phyloP scores from a whole-genome alignment of 1,140 invertebrate genomes.

The Wiebesia pumilae region DNA sequence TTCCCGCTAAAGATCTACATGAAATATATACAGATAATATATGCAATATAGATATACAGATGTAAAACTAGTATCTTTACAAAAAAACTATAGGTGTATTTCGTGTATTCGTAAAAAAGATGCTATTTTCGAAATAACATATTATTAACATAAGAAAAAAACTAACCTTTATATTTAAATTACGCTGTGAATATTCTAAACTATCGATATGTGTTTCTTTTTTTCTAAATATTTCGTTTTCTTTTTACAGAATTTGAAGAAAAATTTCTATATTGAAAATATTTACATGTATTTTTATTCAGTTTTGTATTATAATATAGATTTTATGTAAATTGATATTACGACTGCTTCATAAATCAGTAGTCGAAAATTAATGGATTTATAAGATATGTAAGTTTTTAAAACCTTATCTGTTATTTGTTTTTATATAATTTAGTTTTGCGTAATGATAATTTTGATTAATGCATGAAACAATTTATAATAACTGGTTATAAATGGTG shows the following conservation, averaged over 20 bases:
- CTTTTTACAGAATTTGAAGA: too few relatives aligned
- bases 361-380: not conserved
- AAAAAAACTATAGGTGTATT: not conserved
- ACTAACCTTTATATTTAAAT: too few relatives aligned
- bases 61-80: too few relatives aligned
- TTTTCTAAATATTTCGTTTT: too few relatives aligned
- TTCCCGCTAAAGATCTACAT: not conserved
- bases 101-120: too few relatives aligned
- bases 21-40: not conserved
- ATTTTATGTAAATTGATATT: not conserved
- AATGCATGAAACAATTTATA: not conserved
- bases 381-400: not conserved
- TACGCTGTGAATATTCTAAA: too few relatives aligned
- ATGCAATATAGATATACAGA: too few relatives aligned
- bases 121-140: too few relatives aligned
- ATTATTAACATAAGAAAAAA: too few relatives aligned
- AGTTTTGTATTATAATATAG: not conserved
- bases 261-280: too few relatives aligned
- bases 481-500: not conserved
- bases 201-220: too few relatives aligned
- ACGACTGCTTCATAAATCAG: not conserved
- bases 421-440: not conserved
- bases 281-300: too few relatives aligned
- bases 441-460: not conserved
- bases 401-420: not conserved